Conservation (phyloP, 2,797 vertebrate genomes). For the Gallinago solitaria region DNA sequence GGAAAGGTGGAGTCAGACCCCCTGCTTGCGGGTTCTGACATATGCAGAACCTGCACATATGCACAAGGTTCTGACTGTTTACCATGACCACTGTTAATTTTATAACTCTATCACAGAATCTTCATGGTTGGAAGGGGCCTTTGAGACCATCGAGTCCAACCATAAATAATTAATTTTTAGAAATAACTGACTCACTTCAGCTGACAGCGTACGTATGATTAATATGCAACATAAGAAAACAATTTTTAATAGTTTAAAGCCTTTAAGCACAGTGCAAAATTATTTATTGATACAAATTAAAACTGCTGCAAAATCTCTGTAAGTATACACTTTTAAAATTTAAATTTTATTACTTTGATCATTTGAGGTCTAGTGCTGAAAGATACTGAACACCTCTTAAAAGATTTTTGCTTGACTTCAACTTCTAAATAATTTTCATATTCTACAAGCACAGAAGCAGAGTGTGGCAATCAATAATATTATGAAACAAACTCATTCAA, state of each 20-base stretch:
- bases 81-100: background rate
- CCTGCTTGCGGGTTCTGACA: background rate
- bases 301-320: background rate
- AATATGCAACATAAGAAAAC: background rate
- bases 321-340: background rate
- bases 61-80: background rate
- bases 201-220: background rate
- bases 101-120: background rate
- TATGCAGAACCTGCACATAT: no score
- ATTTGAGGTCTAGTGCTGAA: background rate
- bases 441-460: background rate
- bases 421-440: background rate
- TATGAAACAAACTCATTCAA: background rate
- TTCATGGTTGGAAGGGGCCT: no score
- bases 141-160: no score
- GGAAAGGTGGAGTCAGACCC: background rate
- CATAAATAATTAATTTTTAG: background rate
- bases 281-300: background rate
- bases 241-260: slow-evolving; percentile 9
- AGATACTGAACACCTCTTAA: background rate
- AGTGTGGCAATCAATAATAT: background rate
- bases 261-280: background rate
- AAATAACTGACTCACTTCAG: background rate
- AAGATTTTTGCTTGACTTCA: background rate
- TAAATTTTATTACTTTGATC: background rate